Percentiles rank a stretch among this genome's conserved stretches.
These are phyloP conservation scores for Drosophila varians DNA, from an alignment of 1,140 invertebrate genomes.

Conservation along the genomic window DNA sequence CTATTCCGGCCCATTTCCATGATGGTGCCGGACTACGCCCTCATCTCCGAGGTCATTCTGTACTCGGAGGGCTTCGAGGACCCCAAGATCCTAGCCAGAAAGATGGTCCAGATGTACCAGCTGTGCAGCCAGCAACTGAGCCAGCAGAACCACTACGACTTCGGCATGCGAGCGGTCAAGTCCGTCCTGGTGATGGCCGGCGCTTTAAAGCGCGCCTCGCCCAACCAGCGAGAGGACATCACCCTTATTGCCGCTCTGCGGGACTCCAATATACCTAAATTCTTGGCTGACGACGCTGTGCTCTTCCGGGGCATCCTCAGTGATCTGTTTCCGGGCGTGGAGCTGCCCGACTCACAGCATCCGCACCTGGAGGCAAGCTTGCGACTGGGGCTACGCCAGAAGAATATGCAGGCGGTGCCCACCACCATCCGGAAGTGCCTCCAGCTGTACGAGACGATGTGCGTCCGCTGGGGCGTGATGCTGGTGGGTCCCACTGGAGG, in stretches of 20 bases:
- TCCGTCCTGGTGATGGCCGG: conserved; percentile 93
- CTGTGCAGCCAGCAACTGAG: conserved; percentile 96
- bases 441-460: conserved; percentile 95
- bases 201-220: conserved; percentile 92
- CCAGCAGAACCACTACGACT: conserved; percentile 97
- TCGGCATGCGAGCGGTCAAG: conserved; percentile 92
- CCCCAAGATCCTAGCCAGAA: conserved; percentile 92
- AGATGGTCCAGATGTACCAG: conserved; percentile 97
- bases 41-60: conserved; percentile 96
- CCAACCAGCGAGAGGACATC: conserved; percentile 91
- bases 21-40: conserved; percentile 96
- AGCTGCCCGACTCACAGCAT: conserved; percentile 91
- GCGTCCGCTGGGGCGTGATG: conserved; percentile 96
- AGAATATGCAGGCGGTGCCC: conserved; percentile 86
- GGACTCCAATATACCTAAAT: conserved; percentile 97
- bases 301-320: conserved; percentile 94
- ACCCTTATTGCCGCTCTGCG: conserved; percentile 92
- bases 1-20: conserved; percentile 95
- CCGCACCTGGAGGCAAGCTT: conserved; percentile 88
- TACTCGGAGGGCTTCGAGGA: conserved; percentile 96
- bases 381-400: conserved; percentile 82
- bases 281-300: conserved; percentile 92
- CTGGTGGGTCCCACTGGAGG: conserved; percentile 94
- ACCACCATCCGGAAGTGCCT: conserved; percentile 91
- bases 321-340: conserved; percentile 94